Evolutionary conservation across 2,888 invertebrate species (phyloP).

Genomic region (Cybosia mesomella): DNA sequence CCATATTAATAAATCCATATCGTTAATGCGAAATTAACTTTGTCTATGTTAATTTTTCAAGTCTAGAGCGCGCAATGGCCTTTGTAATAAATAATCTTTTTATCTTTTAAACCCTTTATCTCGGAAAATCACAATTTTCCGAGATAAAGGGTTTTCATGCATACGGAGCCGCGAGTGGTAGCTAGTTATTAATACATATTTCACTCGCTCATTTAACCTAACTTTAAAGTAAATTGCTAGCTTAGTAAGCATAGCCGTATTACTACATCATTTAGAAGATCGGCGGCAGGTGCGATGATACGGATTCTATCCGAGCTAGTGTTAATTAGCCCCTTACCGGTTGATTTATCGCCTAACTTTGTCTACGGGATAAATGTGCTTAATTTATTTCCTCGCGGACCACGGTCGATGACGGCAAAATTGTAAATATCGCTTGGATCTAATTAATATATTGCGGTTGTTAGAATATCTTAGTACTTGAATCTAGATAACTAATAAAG

Average conservation of each 20-base stretch:
- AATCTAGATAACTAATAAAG: background rate
- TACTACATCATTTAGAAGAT: slow-evolving; percentile 37
- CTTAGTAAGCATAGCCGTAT: slow-evolving; percentile 24
- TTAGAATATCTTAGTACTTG: background rate
- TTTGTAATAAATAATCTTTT: background rate
- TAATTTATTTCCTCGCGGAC: slow-evolving; percentile 61
- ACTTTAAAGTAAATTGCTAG: slow-evolving; percentile 57
- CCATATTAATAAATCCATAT: background rate
- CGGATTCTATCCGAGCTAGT: slow-evolving; percentile 59
- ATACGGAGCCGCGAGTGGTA: background rate
- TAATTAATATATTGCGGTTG: background rate
- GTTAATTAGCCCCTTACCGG: slow-evolving; percentile 74
- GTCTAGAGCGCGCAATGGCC: background rate
- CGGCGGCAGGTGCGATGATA: slow-evolving; percentile 71
- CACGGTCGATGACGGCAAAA: slow-evolving; percentile 53
- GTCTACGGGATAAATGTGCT: slow-evolving; percentile 63
- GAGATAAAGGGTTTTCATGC: background rate
- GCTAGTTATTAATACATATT: slow-evolving; percentile 44
- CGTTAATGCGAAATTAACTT: background rate
- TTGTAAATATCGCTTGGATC: slow-evolving; percentile 39
- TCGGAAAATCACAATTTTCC: background rate
- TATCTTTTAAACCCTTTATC: too few species aligned
- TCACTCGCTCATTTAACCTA: slow-evolving; percentile 42
- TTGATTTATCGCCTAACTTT: slow-evolving; percentile 77
- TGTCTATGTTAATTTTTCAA: background rate